Percentiles rank a stretch among this genome's conserved stretches.
Evolutionary conservation across 2,113 vertebrate genomes (phyloP).

Genomic region (Trachemys scripta): DNA sequence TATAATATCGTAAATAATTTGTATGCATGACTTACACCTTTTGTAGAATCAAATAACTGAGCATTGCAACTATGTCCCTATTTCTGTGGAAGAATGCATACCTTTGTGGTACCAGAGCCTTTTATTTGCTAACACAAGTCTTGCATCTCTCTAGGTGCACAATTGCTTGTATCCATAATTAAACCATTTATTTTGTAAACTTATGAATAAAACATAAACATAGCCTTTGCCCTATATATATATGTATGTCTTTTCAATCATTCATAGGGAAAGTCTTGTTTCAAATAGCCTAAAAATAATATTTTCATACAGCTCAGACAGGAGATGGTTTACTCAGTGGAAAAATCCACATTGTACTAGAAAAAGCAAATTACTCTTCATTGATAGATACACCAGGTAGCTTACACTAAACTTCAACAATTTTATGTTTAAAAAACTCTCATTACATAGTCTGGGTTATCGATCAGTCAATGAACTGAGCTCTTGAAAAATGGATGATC

Average conservation of each 20-base stretch:
- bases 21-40: neutral
- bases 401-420: neutral
- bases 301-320: neutral
- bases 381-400: conserved; percentile 25
- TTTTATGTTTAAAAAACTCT: neutral
- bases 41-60: neutral
- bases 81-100: conserved; percentile 1
- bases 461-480: neutral
- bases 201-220: neutral
- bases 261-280: neutral
- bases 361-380: neutral
- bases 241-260: conserved; percentile 4
- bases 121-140: neutral
- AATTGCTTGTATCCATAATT: neutral
- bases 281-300: neutral
- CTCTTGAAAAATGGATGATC: neutral
- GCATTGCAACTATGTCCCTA: neutral
- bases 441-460: neutral
- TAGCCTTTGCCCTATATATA: neutral
- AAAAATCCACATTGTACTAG: neutral
- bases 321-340: neutral
- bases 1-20: neutral
- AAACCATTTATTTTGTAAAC: neutral
- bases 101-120: neutral
- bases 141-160: neutral